Conservation (phyloP, 2,113 vertebrate species). For the Callospermophilus lateralis region DNA sequence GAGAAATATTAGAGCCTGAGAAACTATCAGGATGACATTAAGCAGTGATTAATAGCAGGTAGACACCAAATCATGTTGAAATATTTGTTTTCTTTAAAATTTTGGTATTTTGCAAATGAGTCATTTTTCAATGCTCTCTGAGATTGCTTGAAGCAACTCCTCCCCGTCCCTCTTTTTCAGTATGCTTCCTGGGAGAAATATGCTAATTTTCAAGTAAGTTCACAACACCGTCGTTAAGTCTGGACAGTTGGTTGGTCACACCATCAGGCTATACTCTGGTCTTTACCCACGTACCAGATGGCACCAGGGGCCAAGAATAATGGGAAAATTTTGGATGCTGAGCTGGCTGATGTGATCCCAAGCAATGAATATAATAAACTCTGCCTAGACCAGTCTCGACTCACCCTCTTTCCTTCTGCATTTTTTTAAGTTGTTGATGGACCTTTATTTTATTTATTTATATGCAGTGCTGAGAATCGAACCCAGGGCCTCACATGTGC, state of each 20-base stretch:
- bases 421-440: no score
- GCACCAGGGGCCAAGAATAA: neutral
- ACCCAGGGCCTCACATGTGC: no score
- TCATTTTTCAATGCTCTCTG: constrained; percentile 30
- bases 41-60: constrained; percentile 9
- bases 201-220: neutral
- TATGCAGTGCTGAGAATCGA: no score
- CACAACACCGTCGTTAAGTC: neutral
- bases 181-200: constrained; percentile 22
- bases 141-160: neutral
- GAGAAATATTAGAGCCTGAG: neutral
- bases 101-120: neutral
- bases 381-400: accelerated
- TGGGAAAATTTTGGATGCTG: neutral
- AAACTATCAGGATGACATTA: neutral
- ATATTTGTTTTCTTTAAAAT: constrained; percentile 35
- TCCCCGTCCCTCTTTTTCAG: neutral
- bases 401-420: neutral
- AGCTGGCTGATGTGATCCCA: neutral
- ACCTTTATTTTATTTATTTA: no score
- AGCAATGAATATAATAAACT: neutral
- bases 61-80: constrained; percentile 10
- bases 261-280: neutral
- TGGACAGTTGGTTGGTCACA: neutral
- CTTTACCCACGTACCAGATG: neutral